Evolutionary conservation across 2,113 vertebrate species (phyloP), one percentile per base, ranked within the genome.

Genomic region (Gallinago jamesoni): DNA sequence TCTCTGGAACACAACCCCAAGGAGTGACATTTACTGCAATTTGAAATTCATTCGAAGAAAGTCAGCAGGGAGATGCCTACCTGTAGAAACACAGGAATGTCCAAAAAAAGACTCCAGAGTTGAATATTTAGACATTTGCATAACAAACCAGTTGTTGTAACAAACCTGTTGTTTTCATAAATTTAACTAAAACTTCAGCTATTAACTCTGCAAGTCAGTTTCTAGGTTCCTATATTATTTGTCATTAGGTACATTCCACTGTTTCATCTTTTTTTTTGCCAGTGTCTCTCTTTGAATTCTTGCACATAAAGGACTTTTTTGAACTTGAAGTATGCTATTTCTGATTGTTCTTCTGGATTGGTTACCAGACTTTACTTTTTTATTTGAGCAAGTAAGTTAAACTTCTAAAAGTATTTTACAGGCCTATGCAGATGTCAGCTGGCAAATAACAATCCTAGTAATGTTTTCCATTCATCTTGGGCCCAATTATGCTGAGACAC

Each of bases 351-450:
- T 56, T 88, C 53, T 90, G 67, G 53, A 69, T 73, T 85, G 43
- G 53, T 91, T 90, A 89, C 0, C 6, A 94, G 81, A 52, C 21
- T 45, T 72, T 12, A 23, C n/a, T 43, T 57, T 81, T 93, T 90
- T 67, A 62, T 92, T 80, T 89, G 72, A 92, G 33, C 35, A 62
- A 83, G 33, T 86, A 80, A 76, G 55, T 69, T 53, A 84, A 90
- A 84, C 68, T 96, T 92, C 63, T 90, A 7, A 45, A 88, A 80
- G 45, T 73, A 50, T 95, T 95, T 94, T 92, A 94, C 45, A 80
- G 72, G 72, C 67, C 52, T 62, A 1, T 39, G 37, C 33, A 57
- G 63, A 77, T 84, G 76, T 90, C 73, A 66, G 4, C 41, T 95
- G 72, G 84, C 45, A 72, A 86, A 37, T 69, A 94, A 47, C 68